Percentiles rank a stretch among this genome's conserved stretches.
Evolutionary conservation across 1,140 invertebrate genomes (phyloP).

Genomic region (Pseudomyrmex cubaensis): DNA sequence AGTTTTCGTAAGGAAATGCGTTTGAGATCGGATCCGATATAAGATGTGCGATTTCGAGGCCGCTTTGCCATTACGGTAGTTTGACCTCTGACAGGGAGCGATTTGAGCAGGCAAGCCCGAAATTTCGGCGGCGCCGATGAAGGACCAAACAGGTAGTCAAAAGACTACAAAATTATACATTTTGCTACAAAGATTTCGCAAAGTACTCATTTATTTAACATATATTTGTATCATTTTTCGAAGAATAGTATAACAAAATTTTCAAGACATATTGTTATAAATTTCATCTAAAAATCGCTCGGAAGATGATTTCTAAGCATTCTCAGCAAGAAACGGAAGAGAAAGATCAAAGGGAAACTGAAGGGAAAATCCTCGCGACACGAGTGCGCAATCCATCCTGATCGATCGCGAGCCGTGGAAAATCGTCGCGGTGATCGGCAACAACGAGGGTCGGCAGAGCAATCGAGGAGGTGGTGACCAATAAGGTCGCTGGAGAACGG

Average conservation of each 20-base stretch:
- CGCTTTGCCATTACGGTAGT: slow-evolving; percentile 50
- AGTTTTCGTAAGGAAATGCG: background rate
- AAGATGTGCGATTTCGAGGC: slow-evolving; percentile 1
- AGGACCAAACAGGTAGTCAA: slow-evolving; percentile 5
- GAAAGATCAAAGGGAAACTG: background rate
- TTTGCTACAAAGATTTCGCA: no score
- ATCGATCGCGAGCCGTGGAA: slow-evolving; percentile 40
- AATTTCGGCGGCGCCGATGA: slow-evolving; percentile 48
- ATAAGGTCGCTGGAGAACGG: slow-evolving; percentile 74
- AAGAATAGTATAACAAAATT: no score
- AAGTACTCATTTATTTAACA: no score
- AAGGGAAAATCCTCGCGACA: slow-evolving; percentile 32
- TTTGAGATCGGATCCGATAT: slow-evolving; percentile 11
- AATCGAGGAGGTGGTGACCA: slow-evolving; percentile 75
- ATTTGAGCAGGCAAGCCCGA: slow-evolving; percentile 29
- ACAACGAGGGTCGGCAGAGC: slow-evolving; percentile 51
- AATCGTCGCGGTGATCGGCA: slow-evolving; percentile 38
- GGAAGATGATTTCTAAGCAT: background rate
- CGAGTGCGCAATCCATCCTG: slow-evolving; percentile 2
- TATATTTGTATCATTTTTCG: no score
- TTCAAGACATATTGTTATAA: no score
- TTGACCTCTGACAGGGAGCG: slow-evolving; percentile 30
- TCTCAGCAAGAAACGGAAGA: background rate
- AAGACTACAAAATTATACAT: no score
- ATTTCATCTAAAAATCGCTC: background rate